Percentiles rank a stretch among this genome's conserved stretches.
These are phyloP conservation scores for Dicyrtoma fusca DNA, from an alignment of 2,888 invertebrate genomes.

Conservation along the genomic window DNA sequence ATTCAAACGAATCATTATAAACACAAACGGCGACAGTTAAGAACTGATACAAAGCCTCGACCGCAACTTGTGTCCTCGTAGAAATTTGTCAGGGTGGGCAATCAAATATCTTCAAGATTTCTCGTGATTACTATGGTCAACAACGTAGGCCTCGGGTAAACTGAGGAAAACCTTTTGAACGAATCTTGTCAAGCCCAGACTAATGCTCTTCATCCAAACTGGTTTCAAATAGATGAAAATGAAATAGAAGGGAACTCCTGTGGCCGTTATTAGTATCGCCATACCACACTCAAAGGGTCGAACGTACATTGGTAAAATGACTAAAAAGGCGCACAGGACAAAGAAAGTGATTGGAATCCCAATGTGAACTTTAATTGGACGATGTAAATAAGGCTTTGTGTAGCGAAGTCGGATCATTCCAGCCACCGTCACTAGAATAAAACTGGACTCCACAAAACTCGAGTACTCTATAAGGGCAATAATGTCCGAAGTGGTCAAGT, in stretches of 20 bases:
- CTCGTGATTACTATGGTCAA: too few species aligned
- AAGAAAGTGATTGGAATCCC: conserved; percentile 79
- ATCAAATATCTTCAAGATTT: too few species aligned
- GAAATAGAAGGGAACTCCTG: conserved; percentile 81
- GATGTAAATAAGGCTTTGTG: conserved; percentile 73
- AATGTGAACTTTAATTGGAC: conserved; percentile 81
- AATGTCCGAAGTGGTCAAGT: conserved; percentile 82
- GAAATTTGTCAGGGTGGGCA: too few species aligned
- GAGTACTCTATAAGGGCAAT: conserved; percentile 87
- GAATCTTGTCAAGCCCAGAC: conserved; percentile 67
- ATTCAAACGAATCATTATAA: too few species aligned
- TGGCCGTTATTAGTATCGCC: conserved; percentile 76
- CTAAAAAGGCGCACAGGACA: conserved; percentile 73
- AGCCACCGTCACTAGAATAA: conserved; percentile 83
- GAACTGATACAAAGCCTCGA: too few species aligned
- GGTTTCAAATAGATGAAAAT: conserved; percentile 68
- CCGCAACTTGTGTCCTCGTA: too few species aligned
- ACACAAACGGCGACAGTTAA: too few species aligned
- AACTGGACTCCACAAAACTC: conserved; percentile 89
- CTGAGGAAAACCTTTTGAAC: conserved; percentile 76
- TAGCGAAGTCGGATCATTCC: conserved; percentile 83
- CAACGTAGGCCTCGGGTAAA: conserved; percentile 71
- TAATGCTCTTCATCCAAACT: conserved; percentile 58
- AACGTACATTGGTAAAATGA: conserved; percentile 77
- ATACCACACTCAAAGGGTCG: conserved; percentile 78